Evolutionary conservation across 2,113 vertebrate genomes (phyloP), one percentile per base, ranked within the genome.

Genomic region (Typhlomys cinereus): DNA sequence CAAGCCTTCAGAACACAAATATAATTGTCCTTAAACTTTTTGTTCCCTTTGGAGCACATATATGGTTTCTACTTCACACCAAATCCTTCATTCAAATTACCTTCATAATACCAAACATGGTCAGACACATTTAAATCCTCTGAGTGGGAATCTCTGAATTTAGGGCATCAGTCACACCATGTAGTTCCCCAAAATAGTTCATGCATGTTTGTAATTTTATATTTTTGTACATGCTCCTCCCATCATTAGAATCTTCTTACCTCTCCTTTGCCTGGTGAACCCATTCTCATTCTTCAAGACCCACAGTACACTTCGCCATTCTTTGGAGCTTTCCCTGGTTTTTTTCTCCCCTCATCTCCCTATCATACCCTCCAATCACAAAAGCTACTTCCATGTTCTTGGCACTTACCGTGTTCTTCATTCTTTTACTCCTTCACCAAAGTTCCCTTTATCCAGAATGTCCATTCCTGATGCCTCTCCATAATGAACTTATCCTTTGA

Each of bases 401-500:
- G n/a, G 61, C 76, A 71, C 17, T 41, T 90, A 46, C 5, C 41
- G 39, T 41, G 66, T 82, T 62, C 52, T 83, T 59, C 66, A 34
- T 57, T 59, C 57, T 86, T 92, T 50, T 82, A 14, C 52, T 21
- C 29, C 36, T 92, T 92, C 13, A 50, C 25, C 44, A 78, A 3
- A 75, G 36, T 48, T 78, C 27, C 41, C 14, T 90, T 90, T 89
- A 70, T 76, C 57, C 89, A 36, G 17, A 89, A 10, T 74, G 9
- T 48, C 82, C 36, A 79, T 57, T 25, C 25, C 59, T 89, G 25
- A 82, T 84, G 29, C 64, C 21, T 83, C 52, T 79, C 74, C 5
- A 79, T 89, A 85, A 50, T 29, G 5, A 93, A 62, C 48, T 64
- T 11, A 61, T 78, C 50, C 85, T 88, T 93, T 69, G 84, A 90